A percentile compares a stretch with the other conserved stretches of the same genome.
Conservation (phyloP, 2,888 invertebrate species). For the Drosophila parthenogenetica region DNA sequence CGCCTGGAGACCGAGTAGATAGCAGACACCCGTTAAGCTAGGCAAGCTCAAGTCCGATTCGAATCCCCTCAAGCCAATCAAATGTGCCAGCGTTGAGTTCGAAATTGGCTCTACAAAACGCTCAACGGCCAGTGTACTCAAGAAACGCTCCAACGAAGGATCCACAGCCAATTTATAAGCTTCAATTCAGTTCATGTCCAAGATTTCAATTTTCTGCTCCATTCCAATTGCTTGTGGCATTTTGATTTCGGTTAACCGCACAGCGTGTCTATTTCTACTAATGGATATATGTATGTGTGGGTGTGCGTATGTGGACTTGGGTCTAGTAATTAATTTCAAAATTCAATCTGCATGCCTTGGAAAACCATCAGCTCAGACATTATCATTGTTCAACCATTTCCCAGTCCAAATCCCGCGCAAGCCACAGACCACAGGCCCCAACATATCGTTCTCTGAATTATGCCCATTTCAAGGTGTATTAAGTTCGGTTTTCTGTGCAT, state of each 20-base stretch:
- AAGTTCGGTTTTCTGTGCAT: neutral
- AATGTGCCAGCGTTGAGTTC: constrained; percentile 65
- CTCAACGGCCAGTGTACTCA: constrained; percentile 39
- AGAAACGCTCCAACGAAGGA: constrained; percentile 36
- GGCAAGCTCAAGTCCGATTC: constrained; percentile 49
- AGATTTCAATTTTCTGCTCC: neutral
- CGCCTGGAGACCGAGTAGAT: constrained; percentile 87
- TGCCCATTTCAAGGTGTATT: constrained; percentile 14
- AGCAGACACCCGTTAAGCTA: constrained; percentile 79
- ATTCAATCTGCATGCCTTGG: constrained; percentile 69
- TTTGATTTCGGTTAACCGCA: constrained; percentile 45
- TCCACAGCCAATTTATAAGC: constrained; percentile 50
- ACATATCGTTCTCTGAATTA: constrained; percentile 23
- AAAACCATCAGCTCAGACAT: constrained; percentile 12
- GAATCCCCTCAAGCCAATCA: constrained; percentile 55
- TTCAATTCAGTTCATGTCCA: constrained; percentile 7
- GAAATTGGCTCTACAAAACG: constrained; percentile 38
- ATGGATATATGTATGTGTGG: constrained; percentile 20
- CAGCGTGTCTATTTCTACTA: constrained; percentile 29
- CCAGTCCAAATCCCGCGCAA: neutral
- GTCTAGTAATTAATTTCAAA: constrained; percentile 72
- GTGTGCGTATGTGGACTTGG: constrained; percentile 43
- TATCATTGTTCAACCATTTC: constrained; percentile 3
- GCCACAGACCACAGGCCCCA: constrained; percentile 4
- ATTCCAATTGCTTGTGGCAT: constrained; percentile 20